Evolutionary conservation across 37 sponge, comb jelly and placozoan species (phyloP), one percentile per base, ranked within the genome.

Genomic region (Dysidea cf. avara): DNA sequence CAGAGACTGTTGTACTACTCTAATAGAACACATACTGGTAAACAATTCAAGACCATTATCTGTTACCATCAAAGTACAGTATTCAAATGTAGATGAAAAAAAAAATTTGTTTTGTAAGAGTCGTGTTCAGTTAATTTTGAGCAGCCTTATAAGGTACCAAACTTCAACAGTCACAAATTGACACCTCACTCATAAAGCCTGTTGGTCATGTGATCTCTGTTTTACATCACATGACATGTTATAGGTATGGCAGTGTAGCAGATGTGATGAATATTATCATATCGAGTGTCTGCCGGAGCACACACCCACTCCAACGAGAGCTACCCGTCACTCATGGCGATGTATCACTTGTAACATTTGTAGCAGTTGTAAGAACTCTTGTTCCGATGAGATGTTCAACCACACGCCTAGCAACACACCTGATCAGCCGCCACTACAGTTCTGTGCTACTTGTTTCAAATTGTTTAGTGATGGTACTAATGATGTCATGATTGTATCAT

Each of bases 321-420:
- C 46, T 12, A 51, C 4, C 39, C 16, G 30, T 6, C 69, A 62
- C 0, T 21, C 34, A 0, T 85, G 86, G 86, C 33, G 53, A 25
- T 85, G 86, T 78, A 74, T 85, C 25, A n/a, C 20, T 2, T 85
- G 86, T 59, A 78, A 68, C 36, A 71, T 56, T 22, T 85, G 86
- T 24, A 26, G 64, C 47, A 64, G 65, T 49, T 81, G 83, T 67
- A 70, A 57, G 30, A 30, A 36, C 62, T 56, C 71, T 37, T 28
- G n/a, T 29, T 9, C 31, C 21, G 52, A 24, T 25, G 69, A 30
- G 24, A 25, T 17, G 14, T 29, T 18, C 36, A 38, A 21, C 21
- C 36, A 31, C 68, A 70, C 72, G 24, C 72, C 46, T 30, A 51
- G 32, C 24, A 22, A 22, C 28, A 70, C 52, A 47, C 29, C 24